A percentile compares a stretch with the other conserved stretches of the same genome.
Evolutionary conservation across 2,113 vertebrate species (phyloP).

Genomic region (Rhipidura dahli): DNA sequence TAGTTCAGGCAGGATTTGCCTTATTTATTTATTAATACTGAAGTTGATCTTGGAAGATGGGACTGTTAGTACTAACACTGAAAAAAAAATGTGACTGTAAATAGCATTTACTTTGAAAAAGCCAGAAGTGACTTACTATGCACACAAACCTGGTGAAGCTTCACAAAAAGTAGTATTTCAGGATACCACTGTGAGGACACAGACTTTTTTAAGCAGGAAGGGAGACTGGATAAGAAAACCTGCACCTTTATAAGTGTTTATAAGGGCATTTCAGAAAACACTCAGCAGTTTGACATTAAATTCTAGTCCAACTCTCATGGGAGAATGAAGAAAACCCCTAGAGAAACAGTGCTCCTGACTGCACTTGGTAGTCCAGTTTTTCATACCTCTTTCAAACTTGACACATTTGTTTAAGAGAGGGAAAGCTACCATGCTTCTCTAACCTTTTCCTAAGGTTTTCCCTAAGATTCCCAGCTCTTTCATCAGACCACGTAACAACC

Average conservation of each 20-base stretch:
- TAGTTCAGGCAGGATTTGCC: background rate
- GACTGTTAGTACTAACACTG: background rate
- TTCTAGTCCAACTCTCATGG: background rate
- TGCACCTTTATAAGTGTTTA: background rate
- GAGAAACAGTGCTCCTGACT: background rate
- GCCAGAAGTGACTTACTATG: background rate
- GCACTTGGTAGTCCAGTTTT: background rate
- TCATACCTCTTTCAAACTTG: background rate
- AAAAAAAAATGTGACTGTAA: background rate
- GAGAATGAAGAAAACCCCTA: background rate
- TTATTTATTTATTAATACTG: background rate
- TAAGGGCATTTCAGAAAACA: background rate
- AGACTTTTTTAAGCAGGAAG: background rate
- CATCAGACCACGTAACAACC: fast-evolving
- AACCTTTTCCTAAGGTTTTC: background rate
- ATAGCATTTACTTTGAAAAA: background rate
- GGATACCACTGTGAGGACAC: background rate
- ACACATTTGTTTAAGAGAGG: background rate
- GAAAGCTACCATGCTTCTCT: background rate
- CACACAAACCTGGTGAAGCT: background rate
- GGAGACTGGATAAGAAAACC: background rate
- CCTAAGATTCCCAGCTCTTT: background rate
- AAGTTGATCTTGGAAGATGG: background rate
- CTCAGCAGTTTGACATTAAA: background rate
- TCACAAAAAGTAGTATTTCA: background rate